phyloP scores from a whole-genome alignment of 2,113 vertebrate species.

The Aleadryas rufinucha region DNA sequence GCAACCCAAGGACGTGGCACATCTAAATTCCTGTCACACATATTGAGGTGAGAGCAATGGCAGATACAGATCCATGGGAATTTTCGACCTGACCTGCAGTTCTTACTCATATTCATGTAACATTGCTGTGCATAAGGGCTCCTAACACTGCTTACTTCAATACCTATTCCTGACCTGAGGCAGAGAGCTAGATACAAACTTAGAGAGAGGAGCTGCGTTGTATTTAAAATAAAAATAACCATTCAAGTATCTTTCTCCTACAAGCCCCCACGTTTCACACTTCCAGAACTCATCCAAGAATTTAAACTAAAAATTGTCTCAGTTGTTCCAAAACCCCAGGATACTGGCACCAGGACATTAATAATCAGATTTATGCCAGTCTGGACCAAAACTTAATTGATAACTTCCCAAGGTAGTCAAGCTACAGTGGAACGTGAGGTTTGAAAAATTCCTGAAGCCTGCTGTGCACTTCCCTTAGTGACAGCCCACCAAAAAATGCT shows the following conservation, averaged over 20 bases:
- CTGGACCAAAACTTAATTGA: neutral
- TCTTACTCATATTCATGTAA: neutral
- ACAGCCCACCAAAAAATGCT: neutral
- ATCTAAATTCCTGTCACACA: neutral
- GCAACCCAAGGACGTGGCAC: neutral
- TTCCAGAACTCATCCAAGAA: neutral
- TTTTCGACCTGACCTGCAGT: neutral
- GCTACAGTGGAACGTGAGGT: neutral
- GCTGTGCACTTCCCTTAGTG: neutral
- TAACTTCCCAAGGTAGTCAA: neutral
- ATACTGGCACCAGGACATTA: neutral
- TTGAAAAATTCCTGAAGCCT: neutral
- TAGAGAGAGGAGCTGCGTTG: neutral
- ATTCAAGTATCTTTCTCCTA: neutral
- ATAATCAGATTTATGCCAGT: neutral
- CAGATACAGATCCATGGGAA: neutral
- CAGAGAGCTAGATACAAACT: neutral
- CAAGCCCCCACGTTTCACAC: neutral
- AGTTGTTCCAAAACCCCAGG: neutral
- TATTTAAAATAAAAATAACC: neutral
- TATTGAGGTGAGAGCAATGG: neutral
- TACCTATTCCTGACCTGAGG: neutral
- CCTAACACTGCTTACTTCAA: neutral
- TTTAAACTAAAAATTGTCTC: neutral
- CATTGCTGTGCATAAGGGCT: neutral